A percentile compares a stretch with the other conserved stretches of the same genome.
phyloP scores from a whole-genome alignment of 2,113 vertebrate genomes.

The Taxidea taxus region DNA sequence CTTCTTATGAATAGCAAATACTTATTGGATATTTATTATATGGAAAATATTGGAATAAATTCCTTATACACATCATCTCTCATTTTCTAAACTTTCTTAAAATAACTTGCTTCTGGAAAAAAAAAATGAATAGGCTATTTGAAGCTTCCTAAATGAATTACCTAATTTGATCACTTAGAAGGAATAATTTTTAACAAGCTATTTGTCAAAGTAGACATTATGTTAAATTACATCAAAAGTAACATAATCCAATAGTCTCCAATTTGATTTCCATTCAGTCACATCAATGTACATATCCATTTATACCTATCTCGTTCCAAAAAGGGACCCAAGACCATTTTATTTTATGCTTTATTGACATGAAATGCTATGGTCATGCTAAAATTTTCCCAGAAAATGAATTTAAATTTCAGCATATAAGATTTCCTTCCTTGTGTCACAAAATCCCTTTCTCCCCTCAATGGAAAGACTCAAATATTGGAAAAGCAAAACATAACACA shows the following conservation, averaged over 20 bases:
- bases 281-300: neutral
- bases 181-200: neutral
- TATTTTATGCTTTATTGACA: neutral
- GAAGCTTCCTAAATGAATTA: neutral
- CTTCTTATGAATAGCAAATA: neutral
- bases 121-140: neutral
- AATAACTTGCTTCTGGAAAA: neutral
- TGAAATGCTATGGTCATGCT: neutral
- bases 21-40: neutral
- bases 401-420: neutral
- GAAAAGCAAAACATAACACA: neutral
- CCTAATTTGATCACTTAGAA: neutral
- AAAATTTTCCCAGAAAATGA: neutral
- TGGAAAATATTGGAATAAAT: neutral
- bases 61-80: neutral
- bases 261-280: neutral
- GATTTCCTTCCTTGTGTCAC: neutral
- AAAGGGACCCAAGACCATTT: neutral
- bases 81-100: neutral
- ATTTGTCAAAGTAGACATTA: neutral
- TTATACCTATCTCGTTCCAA: neutral
- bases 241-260: neutral
- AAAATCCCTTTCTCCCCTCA: neutral
- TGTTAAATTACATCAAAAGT: conserved; percentile 3
- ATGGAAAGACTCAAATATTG: neutral